Base-by-base conservation (phyloP, 2,888 invertebrate genomes). In the Metellina segmentata region DNA sequence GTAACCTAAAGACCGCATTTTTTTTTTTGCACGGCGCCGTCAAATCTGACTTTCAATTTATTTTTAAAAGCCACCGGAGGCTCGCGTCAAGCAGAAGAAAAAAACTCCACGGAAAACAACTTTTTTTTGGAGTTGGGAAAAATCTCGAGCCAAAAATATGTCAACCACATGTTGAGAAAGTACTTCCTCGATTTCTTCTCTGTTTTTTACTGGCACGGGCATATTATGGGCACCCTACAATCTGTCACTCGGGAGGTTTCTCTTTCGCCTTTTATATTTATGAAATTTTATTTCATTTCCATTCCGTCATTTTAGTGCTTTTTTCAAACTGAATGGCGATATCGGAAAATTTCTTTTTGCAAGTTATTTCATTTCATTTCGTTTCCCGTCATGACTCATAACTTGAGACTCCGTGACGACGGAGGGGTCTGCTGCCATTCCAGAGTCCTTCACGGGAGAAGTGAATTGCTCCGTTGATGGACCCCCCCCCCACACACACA, bases 91-190 rank as follows among this genome's bases (percentile, higher is more conserved):
- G 20, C 19, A 13, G 52, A 51, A 72, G 34, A 75, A 75, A 75
- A 75, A 75, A 61, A 6, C 34, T 49, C 7, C 51, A 72, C 48
- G 49, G 48, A n/a, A n/a, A 51, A 51, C 51, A 51, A 49, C 11
- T 83, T 83, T 83, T 71, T 71, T 75, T 81, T 34, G 13, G 19
- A 19, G 52, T 49, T 61, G 19, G n/a, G 51, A 88, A 72, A 61
- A 75, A 52, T 53, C 20, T 48, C 9, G 81, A 61, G 88, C 81
- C 88, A 75, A 74, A 81, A 81, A 88, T 81, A 81, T 88, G 88
- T 88, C 88, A 88, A 88, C 88, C 88, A 88, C 88, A 81, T 88
- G 88, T 88, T 88, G 74, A 72, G 74, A 81, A 78, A 70, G 78
- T 81, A 52, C 13, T 19, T 19, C 34, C 19, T 20, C 34, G 34